Percentiles rank a stretch among this genome's conserved stretches.
Conservation (phyloP, 2,888 invertebrate genomes). For the Drosophila neoperkinsi region DNA sequence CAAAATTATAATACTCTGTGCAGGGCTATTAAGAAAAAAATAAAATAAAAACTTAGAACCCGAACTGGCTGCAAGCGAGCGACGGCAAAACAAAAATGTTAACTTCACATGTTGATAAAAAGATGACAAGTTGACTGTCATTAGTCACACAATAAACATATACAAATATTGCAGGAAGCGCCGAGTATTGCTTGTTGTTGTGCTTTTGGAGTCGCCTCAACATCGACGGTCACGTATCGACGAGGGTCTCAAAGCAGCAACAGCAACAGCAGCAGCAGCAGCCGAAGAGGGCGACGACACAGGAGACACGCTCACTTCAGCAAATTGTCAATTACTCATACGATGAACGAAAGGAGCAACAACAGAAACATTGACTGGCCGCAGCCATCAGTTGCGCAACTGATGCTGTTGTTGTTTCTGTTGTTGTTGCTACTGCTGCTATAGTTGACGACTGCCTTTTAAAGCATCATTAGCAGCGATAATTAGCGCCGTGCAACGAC, state of each 20-base stretch:
- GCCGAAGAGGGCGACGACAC: slow-evolving; percentile 36
- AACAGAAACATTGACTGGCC: slow-evolving; percentile 34
- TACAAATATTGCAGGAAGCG: slow-evolving; percentile 66
- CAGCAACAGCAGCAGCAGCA: background rate
- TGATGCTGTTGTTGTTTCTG: slow-evolving; percentile 37
- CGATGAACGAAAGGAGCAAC: slow-evolving; percentile 75
- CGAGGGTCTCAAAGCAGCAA: slow-evolving; percentile 11
- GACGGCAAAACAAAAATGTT: slow-evolving; percentile 66
- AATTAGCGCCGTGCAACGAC: slow-evolving; percentile 80
- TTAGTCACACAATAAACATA: slow-evolving; percentile 82
- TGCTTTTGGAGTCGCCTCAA: slow-evolving; percentile 6
- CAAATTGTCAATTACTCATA: slow-evolving; percentile 83
- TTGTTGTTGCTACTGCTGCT: slow-evolving; percentile 41
- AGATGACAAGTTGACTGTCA: slow-evolving; percentile 83
- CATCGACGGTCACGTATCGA: slow-evolving; percentile 47
- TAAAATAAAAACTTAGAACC: slow-evolving; percentile 61
- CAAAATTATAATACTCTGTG: background rate
- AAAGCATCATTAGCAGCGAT: slow-evolving; percentile 82
- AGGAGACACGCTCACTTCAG: slow-evolving; percentile 77
- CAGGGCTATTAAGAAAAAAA: background rate
- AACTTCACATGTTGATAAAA: slow-evolving; percentile 81
- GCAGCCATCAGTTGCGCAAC: slow-evolving; percentile 57
- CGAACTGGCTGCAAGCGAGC: slow-evolving; percentile 45
- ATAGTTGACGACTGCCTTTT: slow-evolving; percentile 81
- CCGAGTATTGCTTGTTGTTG: slow-evolving; percentile 18